Base-by-base conservation (phyloP, 2,888 invertebrate genomes). In the Platynereis dumerilii region DNA sequence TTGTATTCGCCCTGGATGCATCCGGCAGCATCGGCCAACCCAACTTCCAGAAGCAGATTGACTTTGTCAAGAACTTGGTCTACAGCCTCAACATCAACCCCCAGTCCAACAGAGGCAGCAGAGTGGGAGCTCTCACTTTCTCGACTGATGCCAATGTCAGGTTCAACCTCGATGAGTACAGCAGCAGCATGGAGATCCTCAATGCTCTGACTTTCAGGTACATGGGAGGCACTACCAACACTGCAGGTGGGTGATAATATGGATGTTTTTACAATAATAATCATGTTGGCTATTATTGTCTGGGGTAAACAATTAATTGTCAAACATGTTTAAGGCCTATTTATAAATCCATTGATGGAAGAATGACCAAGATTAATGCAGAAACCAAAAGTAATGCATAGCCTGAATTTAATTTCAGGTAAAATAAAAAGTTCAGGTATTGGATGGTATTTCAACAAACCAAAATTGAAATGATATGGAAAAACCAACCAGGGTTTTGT, bases 1-100 rank as follows among this genome's bases (percentile, higher is more conserved):
- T 71, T 15, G 69, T 68, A 12, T 67, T 71, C 52, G 67, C 67
- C 26, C 39, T 71, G 39, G 71, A 69, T 54, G 65, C 66, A 2
- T 69, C 69, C 5, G 62, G 65, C 20, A 61, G 61, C 22, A 58
- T 65, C 12, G 69, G 69, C 3, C 57, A 63, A 44, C 48, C 10
- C 0, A 71, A 71, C 66, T 71, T 71, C 63, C 59, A 64, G 56
- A 69, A 65, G 58, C 48, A 62, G 56, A 39, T 70, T 20, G 65
- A 65, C 55, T 70, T 67, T 52, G 57, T 57, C 15, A 56, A 57
- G 48, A 29, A 22, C 22, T 7, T 62, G 24, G n/a, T 62, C 45
- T 22, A n/a, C 2, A 56, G 62, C 17, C 7, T 62, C 7, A 62
- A 62, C 62, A 28, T 62, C 12, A 42, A 66, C 55, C 34, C 34